Conservation (phyloP, 2,797 vertebrate genomes). For the Malacoctenus gilli region DNA sequence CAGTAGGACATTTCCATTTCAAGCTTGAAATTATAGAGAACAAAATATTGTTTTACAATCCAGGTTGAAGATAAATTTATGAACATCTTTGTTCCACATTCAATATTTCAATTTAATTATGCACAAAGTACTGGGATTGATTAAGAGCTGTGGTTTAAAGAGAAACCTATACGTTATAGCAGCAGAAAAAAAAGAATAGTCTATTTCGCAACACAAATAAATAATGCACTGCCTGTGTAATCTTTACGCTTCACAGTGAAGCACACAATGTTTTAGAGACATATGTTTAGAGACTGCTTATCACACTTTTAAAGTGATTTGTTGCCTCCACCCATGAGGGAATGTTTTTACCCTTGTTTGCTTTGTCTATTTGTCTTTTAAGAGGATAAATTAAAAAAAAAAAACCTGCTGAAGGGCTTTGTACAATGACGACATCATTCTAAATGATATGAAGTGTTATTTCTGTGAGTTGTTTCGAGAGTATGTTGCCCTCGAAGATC, state of each 20-base stretch:
- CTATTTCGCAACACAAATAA: slow-evolving; percentile 14
- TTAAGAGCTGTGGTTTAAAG: slow-evolving; percentile 29
- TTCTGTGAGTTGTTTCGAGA: too few species aligned
- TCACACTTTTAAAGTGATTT: slow-evolving; percentile 10
- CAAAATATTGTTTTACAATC: slow-evolving; percentile 30
- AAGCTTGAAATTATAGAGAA: slow-evolving; percentile 27
- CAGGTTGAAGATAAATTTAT: not conserved
- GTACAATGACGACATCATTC: slow-evolving; percentile 13
- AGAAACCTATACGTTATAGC: slow-evolving; percentile 24
- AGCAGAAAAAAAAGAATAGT: slow-evolving; percentile 26
- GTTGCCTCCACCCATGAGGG: too few species aligned
- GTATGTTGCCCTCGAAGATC: too few species aligned
- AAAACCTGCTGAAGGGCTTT: slow-evolving; percentile 28
- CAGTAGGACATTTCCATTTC: slow-evolving; percentile 35
- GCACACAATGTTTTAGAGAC: slow-evolving; percentile 1
- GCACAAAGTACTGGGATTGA: slow-evolving; percentile 7
- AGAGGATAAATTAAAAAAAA: too few species aligned
- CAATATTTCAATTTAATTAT: slow-evolving; percentile 4
- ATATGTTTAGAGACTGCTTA: not conserved
- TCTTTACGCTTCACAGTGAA: slow-evolving; percentile 17
- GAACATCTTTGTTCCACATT: not conserved
- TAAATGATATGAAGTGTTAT: too few species aligned
- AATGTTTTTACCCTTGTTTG: slow-evolving; percentile 44
- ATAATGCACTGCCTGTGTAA: slow-evolving; percentile 7
- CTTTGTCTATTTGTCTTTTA: too few species aligned